These are phyloP conservation scores for Nomada ruficornis DNA, from an alignment of 2,888 invertebrate species.

Conservation along the genomic window DNA sequence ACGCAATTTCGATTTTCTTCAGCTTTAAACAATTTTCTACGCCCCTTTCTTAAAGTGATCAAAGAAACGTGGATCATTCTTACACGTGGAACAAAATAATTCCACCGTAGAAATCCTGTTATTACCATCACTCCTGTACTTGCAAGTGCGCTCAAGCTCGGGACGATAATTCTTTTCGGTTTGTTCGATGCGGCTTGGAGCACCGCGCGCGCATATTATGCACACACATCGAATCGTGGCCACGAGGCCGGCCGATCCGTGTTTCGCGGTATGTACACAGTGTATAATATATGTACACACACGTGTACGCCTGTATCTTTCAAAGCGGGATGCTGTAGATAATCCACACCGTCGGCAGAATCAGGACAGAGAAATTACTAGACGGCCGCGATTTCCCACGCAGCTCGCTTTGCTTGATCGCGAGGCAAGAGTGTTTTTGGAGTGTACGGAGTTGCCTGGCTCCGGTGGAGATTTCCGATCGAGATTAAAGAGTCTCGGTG, in stretches of 20 bases:
- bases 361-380: constrained; percentile 74
- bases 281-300: constrained; percentile 35
- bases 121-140: neutral
- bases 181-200: constrained; percentile 23
- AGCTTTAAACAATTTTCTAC: too few relatives aligned
- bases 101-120: too few relatives aligned
- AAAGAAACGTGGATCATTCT: too few relatives aligned
- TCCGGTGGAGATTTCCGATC: constrained; percentile 61
- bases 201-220: neutral
- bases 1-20: too few relatives aligned
- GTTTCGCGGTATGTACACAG: constrained; percentile 27
- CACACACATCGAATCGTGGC: constrained; percentile 29
- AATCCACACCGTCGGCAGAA: constrained; percentile 72
- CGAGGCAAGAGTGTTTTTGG: constrained; percentile 66
- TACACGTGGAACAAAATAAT: too few relatives aligned
- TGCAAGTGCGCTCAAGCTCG: constrained; percentile 6
- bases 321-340: constrained; percentile 69
- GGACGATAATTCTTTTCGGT: constrained; percentile 46
- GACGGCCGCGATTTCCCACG: constrained; percentile 73
- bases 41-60: too few relatives aligned
- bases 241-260: constrained; percentile 31
- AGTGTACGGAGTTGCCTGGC: constrained; percentile 51
- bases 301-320: constrained; percentile 61
- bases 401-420: constrained; percentile 67
- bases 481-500: constrained; percentile 67